Evolutionary conservation across 1,140 invertebrate species (phyloP).

Genomic region (Coelopa frigida): DNA sequence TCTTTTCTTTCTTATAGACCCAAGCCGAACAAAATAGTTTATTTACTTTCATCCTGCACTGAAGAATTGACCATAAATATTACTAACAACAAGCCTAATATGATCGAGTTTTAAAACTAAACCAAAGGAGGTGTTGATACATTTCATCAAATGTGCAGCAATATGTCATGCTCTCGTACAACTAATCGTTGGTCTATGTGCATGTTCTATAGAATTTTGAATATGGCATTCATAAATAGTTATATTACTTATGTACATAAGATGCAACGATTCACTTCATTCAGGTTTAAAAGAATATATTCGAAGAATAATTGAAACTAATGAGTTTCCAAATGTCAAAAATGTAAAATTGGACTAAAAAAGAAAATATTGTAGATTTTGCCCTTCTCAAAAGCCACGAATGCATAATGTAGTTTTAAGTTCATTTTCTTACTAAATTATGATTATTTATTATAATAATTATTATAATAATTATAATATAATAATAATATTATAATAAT

Average conservation of each 20-base stretch:
- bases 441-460: no score
- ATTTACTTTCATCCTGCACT: constrained; percentile 33
- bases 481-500: no score
- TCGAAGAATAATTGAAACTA: no score
- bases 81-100: constrained; percentile 35
- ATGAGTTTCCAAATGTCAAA: no score
- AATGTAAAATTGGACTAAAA: no score
- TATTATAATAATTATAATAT: no score
- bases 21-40: constrained; percentile 34
- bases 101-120: constrained; percentile 43
- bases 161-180: constrained; percentile 26
- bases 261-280: no score
- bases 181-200: constrained; percentile 39
- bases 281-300: no score
- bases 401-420: no score
- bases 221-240: constrained; percentile 12
- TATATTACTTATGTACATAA: constrained; percentile 10
- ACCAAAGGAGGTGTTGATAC: constrained; percentile 47
- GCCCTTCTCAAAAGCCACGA: no score
- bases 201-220: constrained; percentile 6
- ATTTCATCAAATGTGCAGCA: constrained; percentile 44
- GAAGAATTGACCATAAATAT: constrained; percentile 14
- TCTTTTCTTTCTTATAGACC: constrained; percentile 39
- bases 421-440: no score
- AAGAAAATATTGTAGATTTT: no score